Evolutionary conservation across 2,113 vertebrate species (phyloP), one percentile per base, ranked within the genome.

Genomic region (Chionis minor): DNA sequence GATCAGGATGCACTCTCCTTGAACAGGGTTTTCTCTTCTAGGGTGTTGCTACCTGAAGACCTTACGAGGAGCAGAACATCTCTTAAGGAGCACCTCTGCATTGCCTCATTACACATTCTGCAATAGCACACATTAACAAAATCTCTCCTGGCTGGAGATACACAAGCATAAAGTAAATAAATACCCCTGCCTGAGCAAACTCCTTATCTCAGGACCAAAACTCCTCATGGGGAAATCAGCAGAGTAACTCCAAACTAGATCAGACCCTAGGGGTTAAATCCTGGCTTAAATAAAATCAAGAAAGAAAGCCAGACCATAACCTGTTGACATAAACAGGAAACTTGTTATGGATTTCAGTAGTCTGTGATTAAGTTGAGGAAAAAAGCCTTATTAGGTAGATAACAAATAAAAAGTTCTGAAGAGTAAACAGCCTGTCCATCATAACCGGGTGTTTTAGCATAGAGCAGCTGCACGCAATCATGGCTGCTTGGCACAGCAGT

Each of bases 11-110:
- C 47, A 9, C 55, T 42, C 93, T 86, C 22, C 47, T 78, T 44
- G 62, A 86, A 54, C 7, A 62, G 3, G 30, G 7, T 58, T 90
- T 88, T 28, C 9, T 80, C 58, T 65, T 81, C 12, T 26, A 71
- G 32, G 10, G 44, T 42, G 21, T 10, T 71, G 32, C 66, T 86
- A 26, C 0, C 0, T 26, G n/a, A 86, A 40, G 51, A 78, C 22
- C 11, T 73, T 32, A 44, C 1, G 2, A 74, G 83, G 12, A 91
- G 45, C 24, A 49, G 15, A 86, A 66, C 44, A 20, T 32, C 26
- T 47, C 51, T 47, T 59, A 26, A 90, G 44, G 38, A 73, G 55
- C 28, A 71, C 27, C 10, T 92, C 22, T 1, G 3, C 3, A 9
- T 32, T 6, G 0, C 44, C 12, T 83, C 65, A 73, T 82, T 62